These are phyloP conservation scores for Petrocephalus schoutedeni DNA, from an alignment of 2,797 vertebrate species.

Conservation along the genomic window DNA sequence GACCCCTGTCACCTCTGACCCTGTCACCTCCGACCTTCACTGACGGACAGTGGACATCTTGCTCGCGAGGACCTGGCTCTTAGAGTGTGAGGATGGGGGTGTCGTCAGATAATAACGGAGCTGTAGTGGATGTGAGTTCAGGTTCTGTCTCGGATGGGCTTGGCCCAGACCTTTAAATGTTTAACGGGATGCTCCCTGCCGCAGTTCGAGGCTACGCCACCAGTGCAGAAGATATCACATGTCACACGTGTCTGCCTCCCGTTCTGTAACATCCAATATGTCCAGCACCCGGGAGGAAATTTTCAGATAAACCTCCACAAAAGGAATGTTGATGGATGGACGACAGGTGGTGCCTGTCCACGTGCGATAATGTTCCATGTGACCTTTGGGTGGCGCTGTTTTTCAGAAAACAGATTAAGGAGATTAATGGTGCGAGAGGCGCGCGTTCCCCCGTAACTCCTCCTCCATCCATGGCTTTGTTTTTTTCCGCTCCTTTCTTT, in stretches of 20 bases:
- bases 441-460: neutral
- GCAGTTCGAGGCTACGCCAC: neutral
- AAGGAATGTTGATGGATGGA: neutral
- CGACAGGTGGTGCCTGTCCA: slow-evolving; percentile 5
- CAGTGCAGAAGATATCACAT: neutral
- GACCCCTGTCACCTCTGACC: slow-evolving; percentile 54
- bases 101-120: neutral
- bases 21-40: slow-evolving; percentile 47
- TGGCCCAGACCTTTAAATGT: neutral
- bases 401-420: slow-evolving; percentile 2
- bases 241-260: neutral
- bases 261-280: neutral
- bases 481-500: neutral
- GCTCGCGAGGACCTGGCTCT: neutral
- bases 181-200: neutral
- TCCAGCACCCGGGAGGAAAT: neutral
- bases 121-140: neutral
- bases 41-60: slow-evolving; percentile 62
- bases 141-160: neutral
- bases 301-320: neutral
- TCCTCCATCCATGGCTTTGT: no score
- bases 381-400: slow-evolving; percentile 23
- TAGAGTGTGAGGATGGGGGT: neutral
- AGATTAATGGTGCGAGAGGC: neutral
- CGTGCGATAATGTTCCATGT: neutral